Evolutionary conservation across 1,140 invertebrate genomes (phyloP), one percentile per base, ranked within the genome.

Genomic region (Linepithema humile): DNA sequence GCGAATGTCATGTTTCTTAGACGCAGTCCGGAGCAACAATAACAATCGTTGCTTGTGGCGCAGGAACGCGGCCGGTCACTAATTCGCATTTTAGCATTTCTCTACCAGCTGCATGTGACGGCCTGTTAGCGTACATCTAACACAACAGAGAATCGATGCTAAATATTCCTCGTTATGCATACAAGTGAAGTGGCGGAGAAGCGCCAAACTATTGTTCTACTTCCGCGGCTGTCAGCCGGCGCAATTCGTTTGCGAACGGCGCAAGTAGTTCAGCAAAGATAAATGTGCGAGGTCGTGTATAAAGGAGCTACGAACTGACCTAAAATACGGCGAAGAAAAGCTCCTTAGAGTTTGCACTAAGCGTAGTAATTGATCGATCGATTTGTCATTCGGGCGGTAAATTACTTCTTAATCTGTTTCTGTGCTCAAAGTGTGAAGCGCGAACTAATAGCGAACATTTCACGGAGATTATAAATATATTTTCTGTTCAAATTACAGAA

Each of bases 161-260:
- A 69, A 73, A 80, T 48, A 85, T 85, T 64, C 45, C 29, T 29
- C 48, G 26, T 40, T 67, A 67, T 43, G 77, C 75, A 59, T 60
- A 73, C 80, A 72, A 45, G 20, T 65, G 38, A 67, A 57, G 55
- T 43, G 69, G 20, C 70, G 43, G 38, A 59, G 55, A 48, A 82
- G 64, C 43, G 70, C 50, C 83, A 43, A 70, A 75, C 83, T 78
- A 88, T 88, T 88, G 86, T 85, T 75, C 83, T 35, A 38, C 48
- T 67, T 67, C 48, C 82, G 74, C 40, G 29, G 10, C 20, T 59
- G 32, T 70, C 74, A 12, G 67, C 55, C 50, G 40, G 73, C 17
- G 82, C 45, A 82, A 87, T 88, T 85, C 83, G 86, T 88, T 88
- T 64, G 86, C 40, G 10, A 45, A n/a, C 75, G 48, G 57, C 83